Evolutionary conservation across 2,113 vertebrate genomes (phyloP).

Genomic region (Climacteris rufus): DNA sequence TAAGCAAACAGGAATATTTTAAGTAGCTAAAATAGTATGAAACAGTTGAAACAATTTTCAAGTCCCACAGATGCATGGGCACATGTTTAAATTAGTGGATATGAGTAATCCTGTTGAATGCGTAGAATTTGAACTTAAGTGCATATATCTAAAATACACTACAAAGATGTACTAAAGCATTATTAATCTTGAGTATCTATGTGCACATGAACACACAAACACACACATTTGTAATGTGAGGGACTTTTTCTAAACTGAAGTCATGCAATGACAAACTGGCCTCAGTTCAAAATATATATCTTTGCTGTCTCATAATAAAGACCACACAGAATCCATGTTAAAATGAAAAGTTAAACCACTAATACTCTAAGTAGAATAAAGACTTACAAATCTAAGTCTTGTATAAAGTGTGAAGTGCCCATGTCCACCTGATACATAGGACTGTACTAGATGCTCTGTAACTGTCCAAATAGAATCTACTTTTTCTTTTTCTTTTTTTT

Average conservation of each 20-base stretch:
- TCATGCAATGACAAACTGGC: background rate
- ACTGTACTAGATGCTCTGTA: constrained; percentile 35
- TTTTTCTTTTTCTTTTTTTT: constrained; percentile 30
- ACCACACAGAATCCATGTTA: background rate
- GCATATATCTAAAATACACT: background rate
- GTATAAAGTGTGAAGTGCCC: background rate
- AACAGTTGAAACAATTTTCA: background rate
- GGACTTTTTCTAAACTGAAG: background rate
- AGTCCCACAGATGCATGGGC: background rate
- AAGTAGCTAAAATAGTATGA: background rate
- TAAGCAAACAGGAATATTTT: background rate
- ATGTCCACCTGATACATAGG: background rate
- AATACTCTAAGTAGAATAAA: background rate
- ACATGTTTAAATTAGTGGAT: background rate
- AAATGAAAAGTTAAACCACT: background rate
- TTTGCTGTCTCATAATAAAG: background rate
- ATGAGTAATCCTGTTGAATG: background rate
- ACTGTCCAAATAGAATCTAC: constrained; percentile 73
- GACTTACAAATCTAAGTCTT: background rate
- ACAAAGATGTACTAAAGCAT: background rate
- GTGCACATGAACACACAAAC: background rate
- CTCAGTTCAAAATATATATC: background rate
- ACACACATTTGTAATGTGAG: background rate
- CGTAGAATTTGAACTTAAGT: background rate
- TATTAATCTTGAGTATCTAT: background rate